Percentiles rank a stretch among this genome's conserved stretches.
Conservation (phyloP, 2,888 invertebrate genomes). For the Drosophila hamatofila region DNA sequence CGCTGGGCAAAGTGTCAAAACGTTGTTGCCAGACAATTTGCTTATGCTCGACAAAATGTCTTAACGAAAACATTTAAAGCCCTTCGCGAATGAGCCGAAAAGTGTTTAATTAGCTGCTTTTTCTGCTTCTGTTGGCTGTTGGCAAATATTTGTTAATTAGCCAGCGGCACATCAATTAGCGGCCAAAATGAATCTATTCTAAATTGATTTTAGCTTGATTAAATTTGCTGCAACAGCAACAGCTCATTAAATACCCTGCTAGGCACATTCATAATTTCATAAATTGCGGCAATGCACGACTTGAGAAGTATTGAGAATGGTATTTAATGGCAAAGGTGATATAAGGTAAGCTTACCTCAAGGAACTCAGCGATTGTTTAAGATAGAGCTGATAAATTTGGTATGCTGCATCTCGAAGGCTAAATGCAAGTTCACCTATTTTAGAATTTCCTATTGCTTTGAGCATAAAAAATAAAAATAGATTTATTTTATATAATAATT, state of each 20-base stretch:
- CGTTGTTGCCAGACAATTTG: conserved; percentile 72
- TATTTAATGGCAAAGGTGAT: not conserved
- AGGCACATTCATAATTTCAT: conserved; percentile 1
- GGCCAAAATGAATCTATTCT: conserved; percentile 73
- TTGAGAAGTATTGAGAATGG: not conserved
- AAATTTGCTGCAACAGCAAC: conserved; percentile 56
- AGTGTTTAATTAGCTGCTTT: conserved; percentile 64
- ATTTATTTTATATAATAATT: too few species aligned
- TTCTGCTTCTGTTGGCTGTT: conserved; percentile 45
- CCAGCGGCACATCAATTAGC: conserved; percentile 71
- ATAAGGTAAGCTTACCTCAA: not conserved
- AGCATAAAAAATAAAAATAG: too few species aligned
- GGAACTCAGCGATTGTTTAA: not conserved
- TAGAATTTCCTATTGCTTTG: not conserved
- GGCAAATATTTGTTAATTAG: conserved; percentile 76
- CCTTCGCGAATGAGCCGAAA: conserved; percentile 43
- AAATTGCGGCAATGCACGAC: not conserved
- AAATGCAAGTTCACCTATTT: not conserved
- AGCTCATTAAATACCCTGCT: not conserved
- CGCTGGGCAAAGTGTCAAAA: conserved; percentile 72
- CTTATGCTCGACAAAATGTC: conserved; percentile 52
- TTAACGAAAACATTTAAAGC: conserved; percentile 25
- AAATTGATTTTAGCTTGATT: conserved; percentile 80
- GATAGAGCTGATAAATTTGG: not conserved
- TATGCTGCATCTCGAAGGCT: not conserved